A percentile compares a stretch with the other conserved stretches of the same genome.
These are phyloP conservation scores for Hydroisotoma schaefferi DNA, from an alignment of 2,888 invertebrate species.

Conservation along the genomic window DNA sequence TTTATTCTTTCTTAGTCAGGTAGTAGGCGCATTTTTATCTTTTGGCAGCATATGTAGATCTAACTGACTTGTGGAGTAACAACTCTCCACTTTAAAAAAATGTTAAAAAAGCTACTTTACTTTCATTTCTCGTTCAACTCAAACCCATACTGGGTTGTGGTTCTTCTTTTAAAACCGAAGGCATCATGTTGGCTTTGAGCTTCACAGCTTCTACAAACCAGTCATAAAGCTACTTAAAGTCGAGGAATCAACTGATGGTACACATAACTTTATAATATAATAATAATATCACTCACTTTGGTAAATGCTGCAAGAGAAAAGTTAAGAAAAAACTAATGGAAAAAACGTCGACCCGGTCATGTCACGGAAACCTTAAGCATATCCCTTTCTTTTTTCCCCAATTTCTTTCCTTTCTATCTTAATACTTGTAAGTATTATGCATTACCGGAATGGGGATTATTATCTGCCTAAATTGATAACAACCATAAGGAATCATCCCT, in stretches of 20 bases:
- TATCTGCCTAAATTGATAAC: constrained; percentile 8
- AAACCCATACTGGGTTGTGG: constrained; percentile 6
- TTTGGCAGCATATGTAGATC: neutral
- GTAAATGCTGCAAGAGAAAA: neutral
- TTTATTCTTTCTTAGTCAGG: neutral
- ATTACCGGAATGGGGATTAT: neutral
- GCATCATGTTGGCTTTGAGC: constrained; percentile 2
- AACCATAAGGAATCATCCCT: neutral
- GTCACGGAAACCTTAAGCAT: constrained; percentile 3
- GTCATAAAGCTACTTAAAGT: neutral
- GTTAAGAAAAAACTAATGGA: neutral
- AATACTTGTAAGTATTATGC: neutral
- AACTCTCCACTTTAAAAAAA: constrained; percentile 2
- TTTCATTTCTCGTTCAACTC: neutral
- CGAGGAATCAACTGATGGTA: too few relatives aligned
- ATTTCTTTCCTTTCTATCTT: neutral
- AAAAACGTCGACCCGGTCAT: neutral
- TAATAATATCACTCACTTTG: neutral
- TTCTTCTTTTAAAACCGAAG: constrained; percentile 3
- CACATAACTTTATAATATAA: too few relatives aligned
- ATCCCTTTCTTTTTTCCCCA: neutral
- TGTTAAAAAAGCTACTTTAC: constrained; percentile 11
- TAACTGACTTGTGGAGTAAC: neutral
- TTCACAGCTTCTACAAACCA: neutral
- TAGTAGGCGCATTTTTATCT: constrained; percentile 1